Percentiles rank a stretch among this genome's conserved stretches.
These are phyloP conservation scores for Enteromius paludinosus DNA, from an alignment of 2,797 vertebrate genomes.

Conservation along the genomic window DNA sequence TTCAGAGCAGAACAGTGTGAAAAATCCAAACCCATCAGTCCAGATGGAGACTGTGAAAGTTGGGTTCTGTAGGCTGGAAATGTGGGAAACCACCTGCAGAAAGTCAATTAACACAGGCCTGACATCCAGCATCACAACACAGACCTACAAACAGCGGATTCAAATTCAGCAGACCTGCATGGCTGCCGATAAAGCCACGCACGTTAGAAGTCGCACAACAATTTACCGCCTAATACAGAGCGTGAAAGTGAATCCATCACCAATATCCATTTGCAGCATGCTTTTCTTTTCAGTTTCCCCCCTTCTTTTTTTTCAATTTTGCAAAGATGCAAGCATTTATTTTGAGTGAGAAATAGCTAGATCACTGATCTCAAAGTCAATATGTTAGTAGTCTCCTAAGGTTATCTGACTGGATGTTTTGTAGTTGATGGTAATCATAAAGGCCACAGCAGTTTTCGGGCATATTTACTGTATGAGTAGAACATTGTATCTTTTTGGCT, in stretches of 20 bases:
- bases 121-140: slow-evolving; percentile 74
- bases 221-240: slow-evolving; percentile 78
- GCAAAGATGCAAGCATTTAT: slow-evolving; percentile 33
- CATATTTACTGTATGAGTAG: neutral
- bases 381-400: slow-evolving; percentile 11
- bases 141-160: slow-evolving; percentile 78
- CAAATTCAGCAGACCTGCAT: slow-evolving; percentile 79
- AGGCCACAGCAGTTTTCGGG: neutral
- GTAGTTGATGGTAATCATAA: slow-evolving; percentile 43
- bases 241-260: slow-evolving; percentile 70
- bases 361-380: slow-evolving; percentile 12
- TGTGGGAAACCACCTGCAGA: slow-evolving; percentile 76
- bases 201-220: slow-evolving; percentile 73
- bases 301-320: slow-evolving; percentile 2
- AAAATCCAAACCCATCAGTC: slow-evolving; percentile 54
- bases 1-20: slow-evolving; percentile 49
- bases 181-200: slow-evolving; percentile 77
- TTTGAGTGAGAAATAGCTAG: slow-evolving; percentile 37
- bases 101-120: slow-evolving; percentile 83
- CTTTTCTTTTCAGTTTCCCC: slow-evolving; percentile 1
- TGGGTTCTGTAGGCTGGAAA: slow-evolving; percentile 65
- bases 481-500: neutral
- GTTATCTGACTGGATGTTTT: slow-evolving; percentile 19
- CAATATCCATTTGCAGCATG: slow-evolving; percentile 64
- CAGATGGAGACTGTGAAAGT: slow-evolving; percentile 67